Base-by-base conservation (phyloP, 2,888 invertebrate species). In the Nemapogon koenigi region DNA sequence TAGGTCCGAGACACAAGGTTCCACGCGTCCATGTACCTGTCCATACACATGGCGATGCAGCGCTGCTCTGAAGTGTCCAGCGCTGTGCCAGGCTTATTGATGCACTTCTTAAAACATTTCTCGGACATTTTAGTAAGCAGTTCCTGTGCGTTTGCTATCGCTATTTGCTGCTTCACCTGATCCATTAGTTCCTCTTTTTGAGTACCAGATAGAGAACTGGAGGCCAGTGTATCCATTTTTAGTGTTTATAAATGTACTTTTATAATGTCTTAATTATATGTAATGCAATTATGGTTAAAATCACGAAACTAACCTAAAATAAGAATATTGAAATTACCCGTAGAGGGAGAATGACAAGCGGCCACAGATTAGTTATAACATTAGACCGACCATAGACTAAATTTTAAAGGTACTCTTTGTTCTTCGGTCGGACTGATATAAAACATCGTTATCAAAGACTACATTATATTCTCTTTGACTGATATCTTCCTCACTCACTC, bases 21-120 rank as follows among this genome's bases (percentile, higher is more conserved):
- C 90, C 93, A 96, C 2, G 95, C 87, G 58, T 98, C 97, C 91
- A 97, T 93, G 81, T 94, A 98, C 56, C 97, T 84, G 68, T 97
- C 97, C 96, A 97, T 96, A 65, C 97, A 97, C 92, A 96, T 95
- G 1, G 94, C 92, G 50, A 97, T 85, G 63, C 97, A 97, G 87
- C 94, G 96, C 88, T 97, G 87, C 82, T 95, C 95, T 1, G 92
- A 90, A 58, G 85, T 90, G 62, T 93, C 95, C 48, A 97, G 63
- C 2, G 92, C 88, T 8, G 90, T 87, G 14, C 97, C 97, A 16
- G 97, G 97, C 64, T 94, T 96, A 37, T 73, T 75, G 51, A 97
- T 86, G 68, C 97, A 97, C 60, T 96, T 96, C 65, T 90, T 91
- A 67, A 97, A 97, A 72, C 97, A 97, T 76, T 97, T 97, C 59